Evolutionary conservation across 2,888 invertebrate species (phyloP).

Genomic region (Arrhopalites spinosus): DNA sequence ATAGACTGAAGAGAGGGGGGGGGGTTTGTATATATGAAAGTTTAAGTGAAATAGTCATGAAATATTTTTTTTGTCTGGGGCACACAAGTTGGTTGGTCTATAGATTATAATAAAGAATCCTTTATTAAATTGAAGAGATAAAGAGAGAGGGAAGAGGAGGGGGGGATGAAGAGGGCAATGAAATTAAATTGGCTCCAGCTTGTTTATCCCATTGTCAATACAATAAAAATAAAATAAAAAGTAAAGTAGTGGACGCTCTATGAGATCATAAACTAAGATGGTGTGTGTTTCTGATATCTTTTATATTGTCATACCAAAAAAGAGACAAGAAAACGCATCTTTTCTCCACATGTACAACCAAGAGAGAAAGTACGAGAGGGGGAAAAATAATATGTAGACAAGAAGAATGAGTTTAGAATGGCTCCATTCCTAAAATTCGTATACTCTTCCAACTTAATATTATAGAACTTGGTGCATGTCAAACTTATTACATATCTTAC

Average conservation of each 20-base stretch:
- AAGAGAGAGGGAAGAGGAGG: too few species aligned
- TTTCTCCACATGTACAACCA: background rate
- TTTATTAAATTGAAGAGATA: conserved; percentile 12
- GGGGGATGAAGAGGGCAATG: background rate
- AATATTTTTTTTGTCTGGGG: too few species aligned
- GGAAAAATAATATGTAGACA: background rate
- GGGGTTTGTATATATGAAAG: too few species aligned
- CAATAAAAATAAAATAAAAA: background rate
- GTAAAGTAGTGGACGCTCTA: background rate
- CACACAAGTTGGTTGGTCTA: too few species aligned
- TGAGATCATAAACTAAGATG: background rate
- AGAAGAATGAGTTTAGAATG: conserved; percentile 15
- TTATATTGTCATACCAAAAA: background rate
- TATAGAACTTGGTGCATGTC: background rate
- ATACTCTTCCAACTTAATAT: conserved; percentile 10
- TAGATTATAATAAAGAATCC: background rate
- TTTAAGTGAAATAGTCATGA: too few species aligned
- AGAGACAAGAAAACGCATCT: background rate
- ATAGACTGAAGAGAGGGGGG: too few species aligned
- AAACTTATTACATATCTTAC: background rate
- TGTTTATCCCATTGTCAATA: background rate
- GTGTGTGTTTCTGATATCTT: background rate
- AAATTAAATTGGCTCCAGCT: conserved; percentile 10
- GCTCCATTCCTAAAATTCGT: background rate
- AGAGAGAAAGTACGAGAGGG: background rate